Percentiles rank a stretch among this genome's conserved stretches.
These are phyloP conservation scores for Thera obeliscata DNA, from an alignment of 2,888 invertebrate genomes.

Conservation along the genomic window DNA sequence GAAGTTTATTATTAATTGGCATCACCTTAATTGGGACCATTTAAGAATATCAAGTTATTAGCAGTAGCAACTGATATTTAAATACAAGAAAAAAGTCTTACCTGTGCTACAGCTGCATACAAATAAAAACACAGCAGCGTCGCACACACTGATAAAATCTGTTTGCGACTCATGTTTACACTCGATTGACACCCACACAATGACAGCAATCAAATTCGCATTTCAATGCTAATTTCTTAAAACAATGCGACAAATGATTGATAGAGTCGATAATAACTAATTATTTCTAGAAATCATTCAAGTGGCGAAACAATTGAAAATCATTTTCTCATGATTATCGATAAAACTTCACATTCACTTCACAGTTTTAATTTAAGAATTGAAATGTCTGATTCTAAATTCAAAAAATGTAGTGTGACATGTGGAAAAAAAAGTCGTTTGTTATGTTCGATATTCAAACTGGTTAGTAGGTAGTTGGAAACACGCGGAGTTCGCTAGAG, in stretches of 20 bases:
- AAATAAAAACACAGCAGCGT: constrained; percentile 53
- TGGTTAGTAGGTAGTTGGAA: constrained; percentile 37
- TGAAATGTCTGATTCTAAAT: constrained; percentile 29
- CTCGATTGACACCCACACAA: constrained; percentile 43
- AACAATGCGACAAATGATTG: constrained; percentile 38
- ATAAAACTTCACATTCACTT: constrained; percentile 36
- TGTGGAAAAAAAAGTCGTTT: constrained; percentile 33
- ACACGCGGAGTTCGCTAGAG: constrained; percentile 47
- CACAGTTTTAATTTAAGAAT: constrained; percentile 30
- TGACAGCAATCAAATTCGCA: constrained; percentile 46
- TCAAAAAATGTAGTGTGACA: constrained; percentile 12
- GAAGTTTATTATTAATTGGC: background rate
- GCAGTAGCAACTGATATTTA: background rate
- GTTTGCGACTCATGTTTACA: constrained; percentile 58
- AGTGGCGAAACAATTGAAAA: constrained; percentile 31
- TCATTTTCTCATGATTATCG: constrained; percentile 35
- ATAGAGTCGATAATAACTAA: constrained; percentile 35
- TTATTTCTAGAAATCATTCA: constrained; percentile 36
- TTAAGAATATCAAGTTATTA: background rate
- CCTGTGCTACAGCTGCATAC: constrained; percentile 54
- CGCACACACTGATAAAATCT: constrained; percentile 58
- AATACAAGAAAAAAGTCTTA: constrained; percentile 37
- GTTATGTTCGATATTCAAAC: constrained; percentile 48
- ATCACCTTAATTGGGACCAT: background rate
- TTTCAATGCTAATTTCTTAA: constrained; percentile 39